Base-by-base conservation (phyloP, 2,797 vertebrate genomes). In the Brachyrhaphis roseni region DNA sequence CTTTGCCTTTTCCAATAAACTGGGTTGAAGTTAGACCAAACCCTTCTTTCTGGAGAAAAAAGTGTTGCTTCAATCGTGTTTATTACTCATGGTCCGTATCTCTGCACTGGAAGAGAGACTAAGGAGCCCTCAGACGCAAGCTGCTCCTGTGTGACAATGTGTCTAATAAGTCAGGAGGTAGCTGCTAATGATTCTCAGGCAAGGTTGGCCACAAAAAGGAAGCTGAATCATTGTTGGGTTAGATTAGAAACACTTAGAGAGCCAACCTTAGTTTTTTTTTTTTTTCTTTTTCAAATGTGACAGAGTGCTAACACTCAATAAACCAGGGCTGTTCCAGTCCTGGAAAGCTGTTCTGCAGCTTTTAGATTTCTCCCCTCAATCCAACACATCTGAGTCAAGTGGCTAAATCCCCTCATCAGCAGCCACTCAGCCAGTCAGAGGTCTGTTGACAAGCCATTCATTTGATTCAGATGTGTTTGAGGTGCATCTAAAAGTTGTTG, bases 111-210 rank as follows among this genome's bases (percentile, higher is more conserved):
- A 45, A 77, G 76, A 79, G 73, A 74, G 82, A 86, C 83, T 85
- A 76, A 88, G 89, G 80, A 76, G 80, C 76, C 81, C 39, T 74
- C 89, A 89, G 81, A 90, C 71, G 49, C 34, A 76, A 73, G 81
- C 78, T 79, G 82, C 86, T 90, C 75, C 76, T 88, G 78, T 46
- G 75, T 91, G 90, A 92, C 91, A 93, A 91, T 86, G 82, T 79
- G 86, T 81, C 82, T 86, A 71, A 91, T 90, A 87, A 89, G 80
- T 81, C 81, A 76, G 78, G 79, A 84, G 82, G 79, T 46, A 74
- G 78, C 86, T 81, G 78, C 75, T 84, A 83, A 91, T 79, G 89
- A 88, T 88, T 86, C 73, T 43, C 81, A 79, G 53, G 64, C 47
- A 72, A 46, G 75, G 75, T 62, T 12, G 36, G 72, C 78, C 76